phyloP scores from a whole-genome alignment of 2,888 invertebrate genomes.

The Platycnemis pennipes region DNA sequence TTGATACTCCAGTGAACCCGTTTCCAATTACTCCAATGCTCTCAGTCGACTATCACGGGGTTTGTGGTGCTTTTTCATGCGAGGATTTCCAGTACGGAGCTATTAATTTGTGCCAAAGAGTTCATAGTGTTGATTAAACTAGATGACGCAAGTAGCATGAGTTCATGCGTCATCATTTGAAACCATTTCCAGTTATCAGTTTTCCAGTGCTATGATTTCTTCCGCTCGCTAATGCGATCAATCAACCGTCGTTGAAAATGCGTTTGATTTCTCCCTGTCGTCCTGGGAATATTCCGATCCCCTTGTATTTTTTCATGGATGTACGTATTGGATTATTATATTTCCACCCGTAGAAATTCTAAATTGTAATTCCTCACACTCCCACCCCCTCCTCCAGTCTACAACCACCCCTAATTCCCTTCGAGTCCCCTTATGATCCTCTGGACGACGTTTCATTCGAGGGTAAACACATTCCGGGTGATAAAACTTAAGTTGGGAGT shows the following conservation, averaged over 20 bases:
- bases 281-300: neutral
- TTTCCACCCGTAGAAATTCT: neutral
- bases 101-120: neutral
- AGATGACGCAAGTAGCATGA: neutral
- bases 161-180: conserved; percentile 1
- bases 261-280: neutral
- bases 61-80: neutral
- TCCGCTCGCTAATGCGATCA: neutral
- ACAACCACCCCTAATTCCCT: neutral
- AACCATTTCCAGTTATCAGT: conserved; percentile 6
- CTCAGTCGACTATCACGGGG: neutral
- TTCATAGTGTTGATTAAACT: neutral
- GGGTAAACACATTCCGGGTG: conserved; percentile 16
- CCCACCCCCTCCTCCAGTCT: neutral
- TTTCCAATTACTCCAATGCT: neutral
- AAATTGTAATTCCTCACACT: neutral
- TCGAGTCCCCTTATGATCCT: neutral
- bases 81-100: neutral
- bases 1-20: neutral
- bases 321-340: neutral
- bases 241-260: conserved; percentile 16
- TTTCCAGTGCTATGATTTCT: neutral
- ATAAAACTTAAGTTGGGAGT: conserved; percentile 41
- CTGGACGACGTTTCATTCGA: neutral
- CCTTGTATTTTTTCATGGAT: neutral